Evolutionary conservation across 2,113 vertebrate species (phyloP), one percentile per base, ranked within the genome.

Genomic region (Mesocricetus auratus): DNA sequence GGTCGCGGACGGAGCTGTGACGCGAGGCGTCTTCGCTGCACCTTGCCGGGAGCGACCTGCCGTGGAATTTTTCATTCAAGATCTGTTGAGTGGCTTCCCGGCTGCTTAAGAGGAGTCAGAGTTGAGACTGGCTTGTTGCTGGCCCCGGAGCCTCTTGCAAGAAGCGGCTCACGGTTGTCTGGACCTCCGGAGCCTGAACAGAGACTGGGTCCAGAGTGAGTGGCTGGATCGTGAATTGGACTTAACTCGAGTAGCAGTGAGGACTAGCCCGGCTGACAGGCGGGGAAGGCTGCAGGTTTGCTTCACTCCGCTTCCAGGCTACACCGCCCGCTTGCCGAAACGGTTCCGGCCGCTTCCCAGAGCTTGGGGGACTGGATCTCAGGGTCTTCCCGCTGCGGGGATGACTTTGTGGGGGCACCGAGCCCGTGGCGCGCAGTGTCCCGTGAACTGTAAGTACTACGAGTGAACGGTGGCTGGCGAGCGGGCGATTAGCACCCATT

Each of bases 391-490:
- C 13, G 94, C 95, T 26, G 94, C 83, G 69, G 96, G 94, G 36
- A 97, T 97, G 97, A 95, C 95, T 97, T 82, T 91, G 68, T 82
- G 73, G 75, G 86, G 86, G 71, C 90, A 29, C 94, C 85, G 50
- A 94, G 82, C 89, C 95, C 71, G 91, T 88, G 95, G 96, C 96
- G 98, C 96, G 97, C 98, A 97, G 96, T 98, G 98, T 98, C 99
- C 99, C 98, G 96, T 98, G 98, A 98, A 98, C 98, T 98, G 98
- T 98, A 98, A 98, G 98, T 98, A 98, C 97, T 36, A 89, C 94
- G 96, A 97, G 96, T 96, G 94, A 91, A 97, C 97, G 94, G 95
- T 96, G 97, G 97, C 94, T 91, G 87, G 96, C 89, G 93, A 94
- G 89, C 93, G 95, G 97, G 91, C 81, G 97, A 97, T 97, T 97